Percentiles rank a stretch among this genome's conserved stretches.
phyloP scores from a whole-genome alignment of 2,113 vertebrate species.

The Channa argus region DNA sequence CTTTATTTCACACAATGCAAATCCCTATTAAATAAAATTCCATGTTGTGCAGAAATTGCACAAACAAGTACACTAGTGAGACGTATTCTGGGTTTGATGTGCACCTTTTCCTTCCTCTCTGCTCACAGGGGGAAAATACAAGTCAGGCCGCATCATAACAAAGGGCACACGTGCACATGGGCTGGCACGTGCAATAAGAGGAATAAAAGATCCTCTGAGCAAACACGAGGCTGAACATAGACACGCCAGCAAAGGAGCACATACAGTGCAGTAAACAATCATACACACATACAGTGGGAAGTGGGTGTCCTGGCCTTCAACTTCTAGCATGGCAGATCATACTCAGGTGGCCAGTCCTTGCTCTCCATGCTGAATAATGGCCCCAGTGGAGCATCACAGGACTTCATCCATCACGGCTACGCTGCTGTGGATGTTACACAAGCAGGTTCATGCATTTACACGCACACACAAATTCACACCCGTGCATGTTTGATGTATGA shows the following conservation, averaged over 20 bases:
- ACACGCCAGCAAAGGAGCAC: neutral
- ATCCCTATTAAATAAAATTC: neutral
- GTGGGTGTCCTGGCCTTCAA: constrained; percentile 62
- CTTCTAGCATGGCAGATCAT: constrained; percentile 31
- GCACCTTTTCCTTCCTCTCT: too few relatives aligned
- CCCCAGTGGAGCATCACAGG: constrained; percentile 50
- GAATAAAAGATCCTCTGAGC: neutral
- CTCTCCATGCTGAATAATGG: constrained; percentile 74
- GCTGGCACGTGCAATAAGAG: neutral
- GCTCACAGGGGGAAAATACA: constrained; percentile 23
- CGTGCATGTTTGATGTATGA: neutral
- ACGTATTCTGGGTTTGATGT: too few relatives aligned
- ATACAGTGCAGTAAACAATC: neutral
- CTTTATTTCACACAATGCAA: too few relatives aligned
- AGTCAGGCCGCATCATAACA: constrained; percentile 6
- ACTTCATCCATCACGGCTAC: constrained; percentile 69
- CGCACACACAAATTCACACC: constrained; percentile 10
- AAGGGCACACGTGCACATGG: neutral
- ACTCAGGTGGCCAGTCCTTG: constrained; percentile 58
- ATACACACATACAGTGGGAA: neutral
- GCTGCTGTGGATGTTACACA: constrained; percentile 17
- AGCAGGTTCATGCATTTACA: constrained; percentile 15
- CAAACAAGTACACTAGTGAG: too few relatives aligned
- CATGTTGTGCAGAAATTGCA: too few relatives aligned
- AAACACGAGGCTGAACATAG: constrained; percentile 4